Evolutionary conservation across 1,140 invertebrate species (phyloP).

Genomic region (Venturia canescens): DNA sequence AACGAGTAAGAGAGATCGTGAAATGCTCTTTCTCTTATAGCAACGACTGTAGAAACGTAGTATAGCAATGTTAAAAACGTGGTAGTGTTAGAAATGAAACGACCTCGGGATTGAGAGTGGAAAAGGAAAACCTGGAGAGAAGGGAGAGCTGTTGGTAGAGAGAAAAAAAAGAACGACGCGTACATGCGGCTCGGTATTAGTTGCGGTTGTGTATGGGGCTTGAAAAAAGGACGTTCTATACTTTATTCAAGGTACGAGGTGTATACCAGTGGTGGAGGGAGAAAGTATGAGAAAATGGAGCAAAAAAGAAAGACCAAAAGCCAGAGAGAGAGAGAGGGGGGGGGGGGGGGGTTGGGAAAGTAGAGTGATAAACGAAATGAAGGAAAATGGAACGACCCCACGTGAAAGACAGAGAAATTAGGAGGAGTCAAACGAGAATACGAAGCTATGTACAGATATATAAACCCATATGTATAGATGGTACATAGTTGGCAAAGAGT

Average conservation of each 20-base stretch:
- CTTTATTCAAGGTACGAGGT: not conserved
- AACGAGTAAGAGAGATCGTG: not conserved
- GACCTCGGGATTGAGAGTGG: conserved; percentile 7
- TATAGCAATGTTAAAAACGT: not conserved
- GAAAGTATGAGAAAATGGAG: not conserved
- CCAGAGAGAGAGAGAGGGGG: conserved; percentile 23
- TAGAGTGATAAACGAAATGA: conserved; percentile 2
- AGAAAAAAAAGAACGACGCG: not conserved
- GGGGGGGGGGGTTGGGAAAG: conserved; percentile 6
- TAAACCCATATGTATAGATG: not conserved
- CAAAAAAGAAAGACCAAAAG: conserved; percentile 44
- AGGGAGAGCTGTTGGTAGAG: too few relatives aligned
- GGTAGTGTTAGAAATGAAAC: conserved; percentile 13
- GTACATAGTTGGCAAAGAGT: not conserved
- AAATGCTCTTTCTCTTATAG: not conserved
- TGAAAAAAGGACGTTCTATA: not conserved
- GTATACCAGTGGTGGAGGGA: not conserved
- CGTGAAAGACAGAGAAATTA: conserved; percentile 22
- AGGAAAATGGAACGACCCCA: conserved; percentile 12
- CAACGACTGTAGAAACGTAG: not conserved
- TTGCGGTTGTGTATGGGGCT: not conserved
- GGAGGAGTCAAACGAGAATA: conserved; percentile 13
- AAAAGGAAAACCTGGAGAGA: not conserved
- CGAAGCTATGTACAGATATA: not conserved
- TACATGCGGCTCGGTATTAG: not conserved